Conservation (phyloP, 2,797 vertebrate species). For the Loriculus beryllinus region DNA sequence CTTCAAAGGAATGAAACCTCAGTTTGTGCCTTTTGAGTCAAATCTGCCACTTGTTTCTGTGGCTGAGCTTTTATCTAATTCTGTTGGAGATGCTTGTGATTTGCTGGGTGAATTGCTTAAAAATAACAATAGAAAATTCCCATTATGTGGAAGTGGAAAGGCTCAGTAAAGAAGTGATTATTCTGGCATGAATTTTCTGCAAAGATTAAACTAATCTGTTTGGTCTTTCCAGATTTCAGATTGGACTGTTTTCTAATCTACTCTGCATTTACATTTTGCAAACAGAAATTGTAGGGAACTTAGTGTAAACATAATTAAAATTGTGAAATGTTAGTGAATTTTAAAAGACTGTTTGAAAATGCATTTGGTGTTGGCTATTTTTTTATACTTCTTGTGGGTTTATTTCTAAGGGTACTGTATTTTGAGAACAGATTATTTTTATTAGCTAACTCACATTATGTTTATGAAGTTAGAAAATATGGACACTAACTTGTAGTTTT, state of each 20-base stretch:
- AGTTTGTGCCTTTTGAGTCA: neutral
- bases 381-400: neutral
- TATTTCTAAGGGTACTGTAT: neutral
- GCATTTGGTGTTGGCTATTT: neutral
- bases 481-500: neutral
- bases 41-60: slow-evolving; percentile 17
- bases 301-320: neutral
- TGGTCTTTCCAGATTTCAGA: neutral
- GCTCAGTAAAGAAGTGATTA: neutral
- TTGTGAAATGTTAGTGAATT: neutral
- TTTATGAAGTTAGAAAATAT: neutral
- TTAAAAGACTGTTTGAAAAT: neutral
- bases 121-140: slow-evolving; percentile 19
- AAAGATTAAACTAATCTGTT: neutral
- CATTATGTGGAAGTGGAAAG: neutral
- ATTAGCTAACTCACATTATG: neutral
- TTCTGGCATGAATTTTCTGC: neutral
- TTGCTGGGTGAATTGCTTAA: slow-evolving; percentile 14
- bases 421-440: neutral
- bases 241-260: neutral
- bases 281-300: neutral
- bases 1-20: slow-evolving; percentile 24
- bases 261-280: neutral
- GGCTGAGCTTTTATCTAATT: slow-evolving; percentile 17
- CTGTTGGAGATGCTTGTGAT: neutral